These are phyloP conservation scores for Acronicta aceris DNA, from an alignment of 2,888 invertebrate genomes.

Conservation along the genomic window DNA sequence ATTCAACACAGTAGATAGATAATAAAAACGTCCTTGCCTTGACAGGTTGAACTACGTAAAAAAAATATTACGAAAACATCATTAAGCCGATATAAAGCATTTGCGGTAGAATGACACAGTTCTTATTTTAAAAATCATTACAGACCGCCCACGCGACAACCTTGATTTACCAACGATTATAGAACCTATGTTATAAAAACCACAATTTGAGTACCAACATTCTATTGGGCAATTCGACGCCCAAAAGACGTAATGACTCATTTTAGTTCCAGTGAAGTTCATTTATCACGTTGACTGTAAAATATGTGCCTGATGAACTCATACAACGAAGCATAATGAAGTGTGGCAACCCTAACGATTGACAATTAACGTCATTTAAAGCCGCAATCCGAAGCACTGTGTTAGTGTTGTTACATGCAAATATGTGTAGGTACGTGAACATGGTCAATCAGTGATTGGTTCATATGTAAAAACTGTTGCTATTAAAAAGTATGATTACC, in stretches of 20 bases:
- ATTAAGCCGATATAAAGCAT: slow-evolving; percentile 15
- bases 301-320: slow-evolving; percentile 45
- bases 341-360: slow-evolving; percentile 53
- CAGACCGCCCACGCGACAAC: slow-evolving; percentile 36
- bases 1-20: neutral
- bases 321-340: slow-evolving; percentile 58
- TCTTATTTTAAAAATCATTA: slow-evolving; percentile 26
- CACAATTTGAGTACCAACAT: slow-evolving; percentile 8
- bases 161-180: slow-evolving; percentile 37
- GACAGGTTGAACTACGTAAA: slow-evolving; percentile 10
- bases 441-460: slow-evolving; percentile 28
- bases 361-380: slow-evolving; percentile 58
- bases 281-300: slow-evolving; percentile 51
- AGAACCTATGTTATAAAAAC: slow-evolving; percentile 9
- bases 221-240: slow-evolving; percentile 39
- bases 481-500: neutral
- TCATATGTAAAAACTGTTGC: slow-evolving; percentile 7
- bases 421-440: slow-evolving; percentile 21
- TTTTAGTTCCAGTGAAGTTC: slow-evolving; percentile 29
- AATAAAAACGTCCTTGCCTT: slow-evolving; percentile 9
- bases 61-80: slow-evolving; percentile 22
- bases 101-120: slow-evolving; percentile 16
- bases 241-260: slow-evolving; percentile 43
- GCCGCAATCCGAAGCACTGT: slow-evolving; percentile 21
- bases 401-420: slow-evolving; percentile 42